Base-by-base conservation (phyloP, 2,797 vertebrate species). In the Pangasius larnaudii region DNA sequence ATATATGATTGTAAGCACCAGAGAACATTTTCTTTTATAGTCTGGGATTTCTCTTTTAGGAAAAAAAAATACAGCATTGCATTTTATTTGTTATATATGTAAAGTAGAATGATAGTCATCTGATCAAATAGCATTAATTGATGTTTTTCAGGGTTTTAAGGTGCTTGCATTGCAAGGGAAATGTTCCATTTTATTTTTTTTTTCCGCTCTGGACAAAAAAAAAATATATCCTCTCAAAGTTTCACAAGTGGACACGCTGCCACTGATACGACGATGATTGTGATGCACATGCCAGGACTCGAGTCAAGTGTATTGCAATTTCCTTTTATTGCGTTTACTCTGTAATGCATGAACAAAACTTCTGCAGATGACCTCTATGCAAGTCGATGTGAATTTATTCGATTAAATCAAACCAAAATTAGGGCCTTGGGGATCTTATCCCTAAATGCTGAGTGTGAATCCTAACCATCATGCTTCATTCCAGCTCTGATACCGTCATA, bases 11-110 rank as follows among this genome's bases (percentile, higher is more conserved):
- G 4, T 84, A 63, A 51, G n/a, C 63, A 33, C 27, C 85, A 39
- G 11, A 58, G 81, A 59, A 42, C 56, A 58, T 84, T 84, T 84
- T 19, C 5, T 24, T 53, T 27, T 65, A 79, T 42, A 86, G 89
- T 86, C 22, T 90, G 88, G 72, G 53, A 88, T 39, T 30, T 85
- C 19, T 81, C 56, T 83, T 84, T 79, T 61, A 79, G 8, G 42
- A 77, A 88, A 16, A 13, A 16, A 81, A 13, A 5, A 36, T 5
- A 49, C 5, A 77, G 18, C 14, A 14, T 49, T 59, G 33, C 19
- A 36, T 58, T 79, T 36, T 22, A 22, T 42, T 80, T 61, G 24
- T 82, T 30, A 2, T 82, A 46, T 4, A 30, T 36, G 11, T 42
- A 56, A 56, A 72, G 13, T 39, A 36, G 2, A 53, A 53, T 36